These are phyloP conservation scores for Eilema griseolum DNA, from an alignment of 2,888 invertebrate genomes.

Conservation along the genomic window DNA sequence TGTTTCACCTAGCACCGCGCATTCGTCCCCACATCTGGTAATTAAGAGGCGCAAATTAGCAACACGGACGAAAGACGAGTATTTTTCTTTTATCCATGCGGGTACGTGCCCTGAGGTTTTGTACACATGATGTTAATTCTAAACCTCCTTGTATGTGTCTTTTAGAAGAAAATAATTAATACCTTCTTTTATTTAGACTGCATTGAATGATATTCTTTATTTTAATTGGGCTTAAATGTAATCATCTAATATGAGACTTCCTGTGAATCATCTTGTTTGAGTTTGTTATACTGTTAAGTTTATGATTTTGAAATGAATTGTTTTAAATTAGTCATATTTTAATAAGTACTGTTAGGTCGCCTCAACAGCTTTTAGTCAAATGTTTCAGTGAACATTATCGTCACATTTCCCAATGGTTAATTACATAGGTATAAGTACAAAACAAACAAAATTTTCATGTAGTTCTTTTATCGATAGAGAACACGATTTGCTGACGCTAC, in stretches of 20 bases:
- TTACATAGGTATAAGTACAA: too few relatives aligned
- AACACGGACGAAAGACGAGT: slow-evolving; percentile 63
- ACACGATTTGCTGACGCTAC: slow-evolving; percentile 58
- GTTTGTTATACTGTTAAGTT: slow-evolving; percentile 32
- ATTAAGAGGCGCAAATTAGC: slow-evolving; percentile 78
- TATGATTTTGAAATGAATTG: slow-evolving; percentile 14
- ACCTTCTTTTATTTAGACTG: slow-evolving; percentile 32
- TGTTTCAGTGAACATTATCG: neutral
- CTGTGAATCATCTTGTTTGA: slow-evolving; percentile 32
- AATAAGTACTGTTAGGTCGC: neutral
- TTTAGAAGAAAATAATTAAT: slow-evolving; percentile 27
- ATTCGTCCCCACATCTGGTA: slow-evolving; percentile 64
- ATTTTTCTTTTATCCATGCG: slow-evolving; percentile 72
- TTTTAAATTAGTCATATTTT: slow-evolving; percentile 9
- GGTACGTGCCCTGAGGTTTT: slow-evolving; percentile 49
- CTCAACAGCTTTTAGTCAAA: neutral
- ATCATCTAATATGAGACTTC: slow-evolving; percentile 40
- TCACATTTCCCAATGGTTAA: neutral
- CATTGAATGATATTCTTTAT: slow-evolving; percentile 29
- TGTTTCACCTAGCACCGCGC: slow-evolving; percentile 40
- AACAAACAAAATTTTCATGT: neutral
- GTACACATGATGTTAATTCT: slow-evolving; percentile 28
- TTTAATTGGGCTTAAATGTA: slow-evolving; percentile 39
- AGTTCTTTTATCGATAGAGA: slow-evolving; percentile 2
- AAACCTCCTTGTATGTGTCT: slow-evolving; percentile 28